Conservation (phyloP, 1,140 invertebrate genomes). For the Arctopsyche grandis region DNA sequence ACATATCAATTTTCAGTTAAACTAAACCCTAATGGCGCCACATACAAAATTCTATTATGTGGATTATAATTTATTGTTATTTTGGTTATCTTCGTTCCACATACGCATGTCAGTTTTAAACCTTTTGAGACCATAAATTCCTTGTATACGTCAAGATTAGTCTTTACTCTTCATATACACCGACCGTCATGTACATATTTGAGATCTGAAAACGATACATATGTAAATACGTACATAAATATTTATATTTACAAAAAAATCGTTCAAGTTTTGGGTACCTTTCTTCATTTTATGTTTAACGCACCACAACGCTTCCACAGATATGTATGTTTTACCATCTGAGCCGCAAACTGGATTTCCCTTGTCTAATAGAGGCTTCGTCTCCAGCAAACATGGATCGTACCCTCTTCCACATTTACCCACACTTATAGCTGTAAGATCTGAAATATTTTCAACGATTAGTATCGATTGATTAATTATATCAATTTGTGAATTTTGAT, state of each 20-base stretch:
- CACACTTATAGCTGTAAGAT: slow-evolving; percentile 55
- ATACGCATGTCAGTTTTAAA: too few species aligned
- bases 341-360: slow-evolving; percentile 56
- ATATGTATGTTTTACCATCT: slow-evolving; percentile 55
- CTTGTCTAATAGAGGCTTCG: slow-evolving; percentile 49
- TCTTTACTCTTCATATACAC: slow-evolving; percentile 42
- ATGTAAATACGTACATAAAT: slow-evolving; percentile 35
- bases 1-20: too few species aligned
- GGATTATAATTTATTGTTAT: too few species aligned
- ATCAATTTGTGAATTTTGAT: not conserved
- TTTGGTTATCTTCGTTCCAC: too few species aligned
- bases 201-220: slow-evolving; percentile 50
- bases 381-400: slow-evolving; percentile 55
- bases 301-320: slow-evolving; percentile 57
- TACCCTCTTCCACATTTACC: slow-evolving; percentile 55
- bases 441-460: slow-evolving; percentile 47
- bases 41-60: too few species aligned
- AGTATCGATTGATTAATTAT: not conserved
- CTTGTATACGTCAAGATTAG: too few species aligned
- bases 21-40: not conserved
- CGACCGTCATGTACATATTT: slow-evolving; percentile 52
- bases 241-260: slow-evolving; percentile 39
- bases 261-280: slow-evolving; percentile 37
- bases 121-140: too few species aligned
- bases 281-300: slow-evolving; percentile 48